Evolutionary conservation across 2,888 invertebrate species (phyloP).

Genomic region (Epinotia ramella): DNA sequence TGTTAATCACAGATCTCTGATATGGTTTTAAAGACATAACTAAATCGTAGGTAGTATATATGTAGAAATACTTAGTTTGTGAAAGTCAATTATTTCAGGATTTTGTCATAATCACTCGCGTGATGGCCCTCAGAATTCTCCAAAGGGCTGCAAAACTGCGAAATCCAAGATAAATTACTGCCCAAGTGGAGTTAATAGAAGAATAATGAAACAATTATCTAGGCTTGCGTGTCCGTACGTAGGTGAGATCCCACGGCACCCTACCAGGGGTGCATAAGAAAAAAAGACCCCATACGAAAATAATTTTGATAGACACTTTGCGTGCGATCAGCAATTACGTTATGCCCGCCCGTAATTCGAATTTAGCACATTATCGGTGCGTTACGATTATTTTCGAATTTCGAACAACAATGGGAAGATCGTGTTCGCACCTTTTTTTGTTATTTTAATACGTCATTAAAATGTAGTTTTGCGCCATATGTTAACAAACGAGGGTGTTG

Average conservation of each 20-base stretch:
- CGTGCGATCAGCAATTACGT: conserved; percentile 79
- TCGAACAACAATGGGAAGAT: conserved; percentile 62
- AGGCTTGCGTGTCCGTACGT: conserved; percentile 72
- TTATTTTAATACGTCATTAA: conserved; percentile 68
- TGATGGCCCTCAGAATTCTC: conserved; percentile 33
- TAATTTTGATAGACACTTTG: conserved; percentile 84
- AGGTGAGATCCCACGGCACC: conserved; percentile 64
- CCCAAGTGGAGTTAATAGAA: conserved; percentile 81
- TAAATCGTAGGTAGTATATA: background rate
- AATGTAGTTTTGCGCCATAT: conserved; percentile 65
- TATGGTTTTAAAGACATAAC: too few relatives aligned
- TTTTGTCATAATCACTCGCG: conserved; percentile 19
- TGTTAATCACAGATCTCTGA: too few relatives aligned
- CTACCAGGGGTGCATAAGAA: conserved; percentile 71
- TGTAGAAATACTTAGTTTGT: too few relatives aligned
- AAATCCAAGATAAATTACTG: conserved; percentile 68
- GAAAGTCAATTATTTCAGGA: background rate
- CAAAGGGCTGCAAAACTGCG: conserved; percentile 39
- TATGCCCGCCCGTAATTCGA: conserved; percentile 70
- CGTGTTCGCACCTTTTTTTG: conserved; percentile 75
- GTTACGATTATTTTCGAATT: conserved; percentile 73
- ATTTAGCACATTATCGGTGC: conserved; percentile 83
- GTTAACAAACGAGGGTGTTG: conserved; percentile 37
- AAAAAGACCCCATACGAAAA: conserved; percentile 76
- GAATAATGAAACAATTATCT: conserved; percentile 84